A percentile compares a stretch with the other conserved stretches of the same genome.
Evolutionary conservation across 2,888 invertebrate genomes (phyloP).

Genomic region (Caenorhabditis auriculariae): DNA sequence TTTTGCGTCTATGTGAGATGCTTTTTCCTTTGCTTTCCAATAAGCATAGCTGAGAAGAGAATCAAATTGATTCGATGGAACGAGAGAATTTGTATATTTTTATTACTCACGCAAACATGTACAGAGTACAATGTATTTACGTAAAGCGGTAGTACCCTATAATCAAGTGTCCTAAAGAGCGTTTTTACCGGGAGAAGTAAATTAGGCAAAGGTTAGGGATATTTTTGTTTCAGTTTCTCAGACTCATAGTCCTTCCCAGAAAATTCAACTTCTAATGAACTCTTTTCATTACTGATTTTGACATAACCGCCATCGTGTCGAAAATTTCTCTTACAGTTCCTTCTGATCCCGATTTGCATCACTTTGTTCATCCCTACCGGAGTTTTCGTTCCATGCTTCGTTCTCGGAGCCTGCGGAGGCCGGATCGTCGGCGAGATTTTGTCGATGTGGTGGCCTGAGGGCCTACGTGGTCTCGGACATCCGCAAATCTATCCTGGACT

Average conservation of each 20-base stretch:
- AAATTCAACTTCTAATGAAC: too few species aligned
- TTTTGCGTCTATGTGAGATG: constrained; percentile 29
- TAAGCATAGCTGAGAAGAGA: constrained; percentile 65
- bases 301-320: too few species aligned
- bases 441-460: constrained; percentile 87
- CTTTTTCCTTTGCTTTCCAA: too few species aligned
- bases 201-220: constrained; percentile 89
- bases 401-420: constrained; percentile 66
- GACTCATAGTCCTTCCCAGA: too few species aligned
- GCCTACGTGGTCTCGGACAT: constrained; percentile 78
- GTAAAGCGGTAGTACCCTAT: constrained; percentile 38
- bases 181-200: constrained; percentile 63
- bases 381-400: constrained; percentile 94
- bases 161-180: constrained; percentile 51
- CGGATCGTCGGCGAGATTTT: constrained; percentile 69
- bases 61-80: too few species aligned
- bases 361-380: constrained; percentile 68
- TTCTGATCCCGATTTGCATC: constrained; percentile 46
- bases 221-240: constrained; percentile 77
- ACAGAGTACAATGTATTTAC: too few species aligned
- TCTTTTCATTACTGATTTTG: too few species aligned
- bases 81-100: too few species aligned
- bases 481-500: constrained; percentile 86
- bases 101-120: too few species aligned
- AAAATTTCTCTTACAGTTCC: constrained; percentile 34